Percentiles rank a stretch among this genome's conserved stretches.
Conservation (phyloP, 2,888 invertebrate species). For the Rhamnusium bicolor region DNA sequence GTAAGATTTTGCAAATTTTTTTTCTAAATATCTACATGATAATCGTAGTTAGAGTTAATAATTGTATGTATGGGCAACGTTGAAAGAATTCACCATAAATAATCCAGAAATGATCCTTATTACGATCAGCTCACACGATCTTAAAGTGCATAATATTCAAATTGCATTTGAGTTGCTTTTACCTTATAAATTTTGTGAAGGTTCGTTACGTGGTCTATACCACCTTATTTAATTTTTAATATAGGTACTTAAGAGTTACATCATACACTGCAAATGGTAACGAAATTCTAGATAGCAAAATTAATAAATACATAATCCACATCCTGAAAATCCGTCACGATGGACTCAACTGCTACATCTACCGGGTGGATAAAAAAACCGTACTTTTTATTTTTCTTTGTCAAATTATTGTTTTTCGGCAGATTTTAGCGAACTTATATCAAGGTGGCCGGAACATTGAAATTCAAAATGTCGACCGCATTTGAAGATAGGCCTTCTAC, state of each 20-base stretch:
- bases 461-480: no score
- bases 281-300: no score
- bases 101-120: conserved; percentile 9
- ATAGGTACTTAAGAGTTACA: background rate
- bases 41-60: background rate
- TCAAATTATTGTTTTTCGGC: no score
- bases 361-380: no score
- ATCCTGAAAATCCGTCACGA: no score
- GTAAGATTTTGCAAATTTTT: conserved; percentile 15
- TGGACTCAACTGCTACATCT: no score
- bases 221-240: background rate
- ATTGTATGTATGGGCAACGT: background rate
- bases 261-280: background rate
- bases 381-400: no score
- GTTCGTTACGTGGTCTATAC: conserved; percentile 1
- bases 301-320: no score
- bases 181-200: conserved; percentile 17
- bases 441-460: no score
- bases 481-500: no score
- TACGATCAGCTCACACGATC: background rate
- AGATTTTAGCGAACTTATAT: no score
- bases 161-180: conserved; percentile 4
- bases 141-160: conserved; percentile 1
- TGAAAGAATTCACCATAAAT: conserved; percentile 19
- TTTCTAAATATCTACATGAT: conserved; percentile 14